A percentile compares a stretch with the other conserved stretches of the same genome.
Evolutionary conservation across 2,888 invertebrate species (phyloP).

Genomic region (Bugula neritina): DNA sequence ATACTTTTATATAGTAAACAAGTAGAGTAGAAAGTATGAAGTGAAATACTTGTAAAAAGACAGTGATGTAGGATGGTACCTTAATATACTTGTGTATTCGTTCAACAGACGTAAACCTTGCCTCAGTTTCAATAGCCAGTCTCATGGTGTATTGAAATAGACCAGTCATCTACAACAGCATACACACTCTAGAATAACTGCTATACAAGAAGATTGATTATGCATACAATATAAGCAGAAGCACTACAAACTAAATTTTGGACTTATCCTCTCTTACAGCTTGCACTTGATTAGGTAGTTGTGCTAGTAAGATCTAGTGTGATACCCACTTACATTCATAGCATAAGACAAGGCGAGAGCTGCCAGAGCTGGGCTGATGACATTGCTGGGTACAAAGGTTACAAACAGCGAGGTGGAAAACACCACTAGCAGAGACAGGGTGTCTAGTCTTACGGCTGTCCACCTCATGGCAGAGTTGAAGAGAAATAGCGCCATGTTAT

Average conservation of each 20-base stretch:
- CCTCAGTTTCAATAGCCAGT: slow-evolving; percentile 45
- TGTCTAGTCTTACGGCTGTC: slow-evolving; percentile 56
- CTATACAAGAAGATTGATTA: no score
- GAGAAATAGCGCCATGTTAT: slow-evolving; percentile 56
- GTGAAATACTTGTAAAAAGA: no score
- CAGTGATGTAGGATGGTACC: no score
- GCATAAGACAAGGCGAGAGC: slow-evolving; percentile 63
- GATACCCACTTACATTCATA: slow-evolving; percentile 56
- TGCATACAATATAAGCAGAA: no score
- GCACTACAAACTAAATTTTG: no score
- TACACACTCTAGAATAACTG: no score
- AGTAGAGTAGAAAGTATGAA: no score
- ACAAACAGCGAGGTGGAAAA: not conserved
- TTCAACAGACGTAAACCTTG: slow-evolving; percentile 55
- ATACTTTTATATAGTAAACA: not conserved
- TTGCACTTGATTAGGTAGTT: no score
- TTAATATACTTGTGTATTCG: slow-evolving; percentile 52
- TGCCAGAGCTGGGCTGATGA: slow-evolving; percentile 56
- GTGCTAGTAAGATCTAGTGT: no score
- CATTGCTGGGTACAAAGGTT: not conserved
- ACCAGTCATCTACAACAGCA: slow-evolving; percentile 51
- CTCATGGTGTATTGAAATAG: slow-evolving; percentile 46
- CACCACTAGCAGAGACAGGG: slow-evolving; percentile 31
- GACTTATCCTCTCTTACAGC: no score
- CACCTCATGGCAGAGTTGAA: slow-evolving; percentile 57